Evolutionary conservation across 2,888 invertebrate genomes (phyloP).

Genomic region (Pristionchus japonicus): DNA sequence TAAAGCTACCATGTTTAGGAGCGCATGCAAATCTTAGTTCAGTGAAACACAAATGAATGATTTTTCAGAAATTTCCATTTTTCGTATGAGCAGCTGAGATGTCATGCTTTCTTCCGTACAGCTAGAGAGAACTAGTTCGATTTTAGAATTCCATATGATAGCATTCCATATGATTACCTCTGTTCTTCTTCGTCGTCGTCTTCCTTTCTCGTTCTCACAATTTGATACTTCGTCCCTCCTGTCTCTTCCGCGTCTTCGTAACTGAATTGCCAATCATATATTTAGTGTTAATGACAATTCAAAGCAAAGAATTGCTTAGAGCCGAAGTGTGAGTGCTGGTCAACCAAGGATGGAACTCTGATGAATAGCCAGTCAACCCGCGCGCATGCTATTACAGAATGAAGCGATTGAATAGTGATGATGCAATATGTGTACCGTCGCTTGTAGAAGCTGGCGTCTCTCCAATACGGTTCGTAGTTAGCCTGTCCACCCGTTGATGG

Average conservation of each 20-base stretch:
- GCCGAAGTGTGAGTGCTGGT: neutral
- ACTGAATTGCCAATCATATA: constrained; percentile 51
- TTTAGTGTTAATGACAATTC: neutral
- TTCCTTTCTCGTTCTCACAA: constrained; percentile 60
- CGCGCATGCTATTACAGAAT: constrained; percentile 27
- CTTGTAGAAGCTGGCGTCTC: constrained; percentile 70
- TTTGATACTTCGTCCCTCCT: constrained; percentile 57
- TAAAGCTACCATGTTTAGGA: too few species aligned
- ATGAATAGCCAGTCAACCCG: neutral
- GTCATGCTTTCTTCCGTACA: too few species aligned
- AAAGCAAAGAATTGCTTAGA: neutral
- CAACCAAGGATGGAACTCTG: constrained; percentile 36
- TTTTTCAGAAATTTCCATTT: too few species aligned
- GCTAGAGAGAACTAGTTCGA: too few species aligned
- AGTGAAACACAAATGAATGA: too few species aligned
- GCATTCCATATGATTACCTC: neutral
- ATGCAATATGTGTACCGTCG: constrained; percentile 65
- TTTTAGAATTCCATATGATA: too few species aligned
- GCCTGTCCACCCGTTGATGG: neutral
- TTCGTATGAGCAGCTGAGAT: too few species aligned
- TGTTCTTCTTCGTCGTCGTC: constrained; percentile 42
- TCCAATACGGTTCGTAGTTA: constrained; percentile 71
- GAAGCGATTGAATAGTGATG: too few species aligned
- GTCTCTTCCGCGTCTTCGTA: constrained; percentile 58
- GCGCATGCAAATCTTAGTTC: too few species aligned